Base-by-base conservation (phyloP, 1,140 invertebrate species). In the Drosophila orena region DNA sequence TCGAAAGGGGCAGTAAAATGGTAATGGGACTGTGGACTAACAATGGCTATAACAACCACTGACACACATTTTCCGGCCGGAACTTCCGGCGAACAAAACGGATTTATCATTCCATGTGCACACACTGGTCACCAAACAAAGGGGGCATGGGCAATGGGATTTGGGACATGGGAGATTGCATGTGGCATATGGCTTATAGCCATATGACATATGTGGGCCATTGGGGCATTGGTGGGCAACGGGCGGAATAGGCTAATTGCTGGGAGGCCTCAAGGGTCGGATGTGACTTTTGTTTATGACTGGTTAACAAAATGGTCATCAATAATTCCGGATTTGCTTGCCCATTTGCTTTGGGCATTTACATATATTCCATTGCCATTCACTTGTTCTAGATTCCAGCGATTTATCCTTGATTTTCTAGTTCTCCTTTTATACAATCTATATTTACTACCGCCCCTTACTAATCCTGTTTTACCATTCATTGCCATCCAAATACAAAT, bases 401-500 rank as follows among this genome's bases (percentile, higher is more conserved):
- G 8, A 8, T 11, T 24, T 27, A 38, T 38, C 52, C 12, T 20
- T 56, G 34, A 38, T 20, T 10, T 55, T n/a, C 2, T 10, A 22
- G 1, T 40, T 38, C 1, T 20, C 4, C 1, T 2, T n/a, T 15
- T 30, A n/a, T 15, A 24, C n/a, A 27, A 8, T 27, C 22, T 14
- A 24, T 8, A 7, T 38, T 43, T 12, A 11, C 20, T 58, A 38
- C 3, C 8, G 40, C 24, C 10, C 8, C 35, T 38, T 46, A 35
- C 3, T 40, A 12, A 30, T 43, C 44, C 4, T 24, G 5, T 35
- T n/a, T n/a, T 12, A 38, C 43, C 20, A 0, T 38, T 3, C 24
- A 42, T 24, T 35, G 6, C 14, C 11, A 20, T 38, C 35, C 3
- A 3, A 22, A 7, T 91, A 98, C 3, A 3, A 22, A 7, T 91